Base-by-base conservation (phyloP, 2,888 invertebrate species). In the Chymomyza caudatula region DNA sequence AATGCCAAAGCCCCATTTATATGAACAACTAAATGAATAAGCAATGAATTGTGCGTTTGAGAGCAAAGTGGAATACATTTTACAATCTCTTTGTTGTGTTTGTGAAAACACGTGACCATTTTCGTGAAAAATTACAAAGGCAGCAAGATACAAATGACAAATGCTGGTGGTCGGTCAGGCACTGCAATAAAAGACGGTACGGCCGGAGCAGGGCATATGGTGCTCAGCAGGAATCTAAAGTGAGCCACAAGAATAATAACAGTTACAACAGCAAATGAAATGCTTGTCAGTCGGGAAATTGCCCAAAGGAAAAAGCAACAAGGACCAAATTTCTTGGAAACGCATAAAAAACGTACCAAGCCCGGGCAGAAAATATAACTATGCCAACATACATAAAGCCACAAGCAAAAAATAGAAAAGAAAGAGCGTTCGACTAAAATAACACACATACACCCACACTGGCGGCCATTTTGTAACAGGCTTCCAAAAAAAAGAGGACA, bases 241-340 rank as follows among this genome's bases (percentile, higher is more conserved):
- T 37, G 29, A 37, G 11, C 29, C 29, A 11, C 29, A 37, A 37
- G 29, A 4, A 51, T 42, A 63, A 29, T 67, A 70, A 76, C 76
- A 81, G 79, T 78, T 79, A 69, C 51, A 19, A 20, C 22, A 19
- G 73, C 74, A 80, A 80, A 80, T 81, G 69, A 77, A 79, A 80
- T 67, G 66, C 67, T 66, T 73, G 67, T 73, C 75, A 73, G 65
- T 5, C n/a, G 17, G 17, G 57, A 69, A 64, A 57, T 60, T 2
- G 60, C 66, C 69, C 66, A 69, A 69, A 67, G 56, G 11, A 37
- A 37, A 37, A 11, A 11, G 8, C 29, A 62, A 47, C 56, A 60
- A 53, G 23, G 51, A 47, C 42, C 17, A 37, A 29, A 52, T 51
- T 51, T 51, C 51, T 20, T 20, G 22, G 11, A 17, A 51, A 20